These are phyloP conservation scores for Anas flavirostris DNA, from an alignment of 2,797 vertebrate genomes.

Conservation along the genomic window DNA sequence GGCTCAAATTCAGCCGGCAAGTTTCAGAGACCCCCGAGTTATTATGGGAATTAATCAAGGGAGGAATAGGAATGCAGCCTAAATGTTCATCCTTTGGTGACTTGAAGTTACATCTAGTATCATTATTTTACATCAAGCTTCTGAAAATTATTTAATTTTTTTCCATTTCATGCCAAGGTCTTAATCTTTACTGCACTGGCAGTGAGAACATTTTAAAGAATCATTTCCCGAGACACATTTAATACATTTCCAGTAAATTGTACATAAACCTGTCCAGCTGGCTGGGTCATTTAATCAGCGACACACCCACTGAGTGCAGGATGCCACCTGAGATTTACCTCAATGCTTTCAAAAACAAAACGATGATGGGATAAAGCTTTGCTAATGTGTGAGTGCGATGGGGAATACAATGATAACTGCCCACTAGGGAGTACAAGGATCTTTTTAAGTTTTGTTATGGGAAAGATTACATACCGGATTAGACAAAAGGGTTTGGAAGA, in stretches of 20 bases:
- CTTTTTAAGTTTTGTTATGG: constrained; percentile 64
- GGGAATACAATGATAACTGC: constrained; percentile 84
- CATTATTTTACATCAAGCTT: constrained; percentile 57
- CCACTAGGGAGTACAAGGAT: constrained; percentile 72
- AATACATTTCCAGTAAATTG: constrained; percentile 80
- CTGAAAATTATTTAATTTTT: constrained; percentile 75
- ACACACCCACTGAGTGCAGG: constrained; percentile 70
- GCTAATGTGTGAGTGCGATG: constrained; percentile 81
- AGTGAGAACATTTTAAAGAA: constrained; percentile 79
- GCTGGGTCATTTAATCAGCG: constrained; percentile 73
- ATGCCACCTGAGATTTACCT: constrained; percentile 77
- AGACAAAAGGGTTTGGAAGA: constrained; percentile 75
- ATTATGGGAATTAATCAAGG: constrained; percentile 41
- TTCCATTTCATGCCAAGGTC: constrained; percentile 71
- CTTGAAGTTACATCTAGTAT: constrained; percentile 31
- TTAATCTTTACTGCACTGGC: constrained; percentile 75
- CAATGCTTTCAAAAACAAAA: constrained; percentile 72
- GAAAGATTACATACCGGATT: constrained; percentile 70
- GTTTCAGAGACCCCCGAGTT: constrained; percentile 22
- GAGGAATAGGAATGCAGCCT: neutral
- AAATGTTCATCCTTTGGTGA: constrained; percentile 30
- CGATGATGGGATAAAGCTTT: constrained; percentile 80
- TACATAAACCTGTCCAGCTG: constrained; percentile 77
- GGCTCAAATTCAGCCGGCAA: constrained; percentile 12
- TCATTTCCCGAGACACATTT: constrained; percentile 82